phyloP scores from a whole-genome alignment of 2,113 vertebrate species.

The Aepyceros melampus region DNA sequence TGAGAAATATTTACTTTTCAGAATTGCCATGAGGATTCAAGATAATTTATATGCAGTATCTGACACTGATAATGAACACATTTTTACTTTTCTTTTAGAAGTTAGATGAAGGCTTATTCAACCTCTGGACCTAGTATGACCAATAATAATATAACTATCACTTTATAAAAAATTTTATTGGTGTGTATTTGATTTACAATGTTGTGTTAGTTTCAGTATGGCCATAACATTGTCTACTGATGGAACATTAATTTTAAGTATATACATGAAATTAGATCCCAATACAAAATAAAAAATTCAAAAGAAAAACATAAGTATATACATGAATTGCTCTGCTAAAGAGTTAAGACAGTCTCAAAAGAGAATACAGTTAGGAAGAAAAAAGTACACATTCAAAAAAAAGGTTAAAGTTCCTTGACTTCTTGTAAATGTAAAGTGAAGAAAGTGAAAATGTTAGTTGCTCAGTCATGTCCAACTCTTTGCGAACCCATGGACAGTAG shows the following conservation, averaged over 20 bases:
- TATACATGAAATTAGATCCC: background rate
- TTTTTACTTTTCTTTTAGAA: background rate
- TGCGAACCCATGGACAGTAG: background rate
- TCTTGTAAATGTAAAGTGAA: background rate
- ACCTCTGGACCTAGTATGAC: background rate
- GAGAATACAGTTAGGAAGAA: background rate
- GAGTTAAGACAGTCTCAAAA: background rate
- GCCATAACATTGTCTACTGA: background rate
- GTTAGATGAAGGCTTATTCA: background rate
- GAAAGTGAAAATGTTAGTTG: background rate
- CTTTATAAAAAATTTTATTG: background rate
- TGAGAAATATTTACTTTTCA: background rate
- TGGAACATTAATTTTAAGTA: background rate
- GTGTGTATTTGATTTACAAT: background rate
- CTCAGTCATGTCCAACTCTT: background rate
- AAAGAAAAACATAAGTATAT: background rate
- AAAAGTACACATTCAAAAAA: background rate
- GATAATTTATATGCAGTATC: background rate
- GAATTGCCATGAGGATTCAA: background rate
- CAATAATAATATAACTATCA: background rate
- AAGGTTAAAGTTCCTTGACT: background rate
- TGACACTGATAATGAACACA: background rate
- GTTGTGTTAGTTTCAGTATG: background rate
- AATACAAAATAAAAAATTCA: background rate
- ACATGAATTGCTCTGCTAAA: background rate